Conservation (phyloP, 2,888 invertebrate genomes). For the Tanypteryx hageni region DNA sequence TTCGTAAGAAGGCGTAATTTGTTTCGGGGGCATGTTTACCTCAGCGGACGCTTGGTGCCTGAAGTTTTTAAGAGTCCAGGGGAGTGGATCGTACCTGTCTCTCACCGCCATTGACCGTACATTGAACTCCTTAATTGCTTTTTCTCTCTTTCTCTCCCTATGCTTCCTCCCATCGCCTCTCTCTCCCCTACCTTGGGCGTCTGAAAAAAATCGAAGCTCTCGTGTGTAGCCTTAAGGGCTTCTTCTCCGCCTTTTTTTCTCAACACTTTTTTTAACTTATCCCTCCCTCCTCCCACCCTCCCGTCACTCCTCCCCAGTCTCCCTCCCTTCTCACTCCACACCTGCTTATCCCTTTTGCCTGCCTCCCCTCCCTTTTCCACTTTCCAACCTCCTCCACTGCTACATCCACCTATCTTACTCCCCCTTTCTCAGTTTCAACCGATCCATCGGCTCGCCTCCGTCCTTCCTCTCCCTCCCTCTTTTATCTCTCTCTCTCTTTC, state of each 20-base stretch:
- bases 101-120: slow-evolving; percentile 51
- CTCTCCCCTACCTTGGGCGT: background rate
- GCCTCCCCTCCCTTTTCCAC: background rate
- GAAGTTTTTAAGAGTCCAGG: background rate
- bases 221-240: slow-evolving; percentile 35
- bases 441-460: slow-evolving; percentile 16
- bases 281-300: background rate
- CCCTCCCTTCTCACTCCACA: background rate
- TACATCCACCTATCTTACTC: background rate
- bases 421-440: background rate
- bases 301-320: too few relatives aligned
- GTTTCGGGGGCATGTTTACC: slow-evolving; percentile 11
- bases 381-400: background rate
- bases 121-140: slow-evolving; percentile 60
- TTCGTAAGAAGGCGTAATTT: background rate
- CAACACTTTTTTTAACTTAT: background rate
- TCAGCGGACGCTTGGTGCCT: background rate
- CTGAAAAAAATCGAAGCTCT: slow-evolving; percentile 26
- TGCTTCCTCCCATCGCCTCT: too few relatives aligned
- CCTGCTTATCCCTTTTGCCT: background rate
- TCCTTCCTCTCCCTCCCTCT: slow-evolving; percentile 4
- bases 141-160: background rate
- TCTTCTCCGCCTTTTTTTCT: background rate
- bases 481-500: background rate
- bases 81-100: slow-evolving; percentile 13